Percentiles rank a stretch among this genome's conserved stretches.
Evolutionary conservation across 2,797 vertebrate genomes (phyloP).

Genomic region (Strix occidentalis): DNA sequence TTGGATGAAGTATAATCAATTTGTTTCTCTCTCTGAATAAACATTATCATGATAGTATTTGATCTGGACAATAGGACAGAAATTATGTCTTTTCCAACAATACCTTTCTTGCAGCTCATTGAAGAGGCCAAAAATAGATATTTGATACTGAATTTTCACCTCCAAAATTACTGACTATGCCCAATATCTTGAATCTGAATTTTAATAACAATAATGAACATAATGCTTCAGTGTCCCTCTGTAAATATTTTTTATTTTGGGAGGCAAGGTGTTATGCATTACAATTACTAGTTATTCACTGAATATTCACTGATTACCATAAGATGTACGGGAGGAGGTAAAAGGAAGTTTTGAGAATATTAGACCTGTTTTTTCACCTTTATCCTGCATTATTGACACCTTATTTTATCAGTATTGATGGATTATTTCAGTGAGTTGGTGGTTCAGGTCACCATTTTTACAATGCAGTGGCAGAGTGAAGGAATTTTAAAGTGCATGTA

Average conservation of each 20-base stretch:
- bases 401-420: neutral
- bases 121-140: neutral
- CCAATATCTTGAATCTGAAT: neutral
- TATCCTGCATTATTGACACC: neutral
- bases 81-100: neutral
- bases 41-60: neutral
- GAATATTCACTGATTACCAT: neutral
- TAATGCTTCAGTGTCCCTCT: neutral
- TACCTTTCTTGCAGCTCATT: neutral
- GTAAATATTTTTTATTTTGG: neutral
- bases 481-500: neutral
- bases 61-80: neutral
- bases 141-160: neutral
- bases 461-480: neutral
- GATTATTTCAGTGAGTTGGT: neutral
- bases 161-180: neutral
- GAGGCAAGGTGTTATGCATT: neutral
- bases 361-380: accelerated
- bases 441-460: neutral
- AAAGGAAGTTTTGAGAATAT: neutral
- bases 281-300: neutral
- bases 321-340: neutral
- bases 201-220: neutral
- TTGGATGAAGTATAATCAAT: neutral
- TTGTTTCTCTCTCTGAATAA: neutral